Conservation (phyloP, 2,888 invertebrate species). For the Philonicus albiceps region DNA sequence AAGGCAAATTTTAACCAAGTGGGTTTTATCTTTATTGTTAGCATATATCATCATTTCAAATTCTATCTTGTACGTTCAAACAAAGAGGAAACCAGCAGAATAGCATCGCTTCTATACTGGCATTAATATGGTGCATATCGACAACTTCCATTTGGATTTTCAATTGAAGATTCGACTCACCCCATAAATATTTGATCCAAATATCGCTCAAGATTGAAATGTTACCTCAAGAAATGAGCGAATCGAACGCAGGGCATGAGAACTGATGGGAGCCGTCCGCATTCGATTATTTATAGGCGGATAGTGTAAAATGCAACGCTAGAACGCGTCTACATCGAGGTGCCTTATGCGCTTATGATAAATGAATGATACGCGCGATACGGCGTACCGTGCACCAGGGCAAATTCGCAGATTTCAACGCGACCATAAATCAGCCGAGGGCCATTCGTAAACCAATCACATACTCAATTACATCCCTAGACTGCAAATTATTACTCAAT, state of each 20-base stretch:
- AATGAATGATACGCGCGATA: background rate
- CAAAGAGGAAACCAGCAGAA: background rate
- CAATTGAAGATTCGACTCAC: background rate
- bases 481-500: conserved; percentile 40
- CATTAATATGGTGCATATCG: background rate
- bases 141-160: background rate
- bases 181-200: conserved; percentile 18
- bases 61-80: background rate
- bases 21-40: no score
- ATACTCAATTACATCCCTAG: conserved; percentile 39
- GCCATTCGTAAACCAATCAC: conserved; percentile 38
- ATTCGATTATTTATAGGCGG: conserved; percentile 12
- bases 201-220: background rate
- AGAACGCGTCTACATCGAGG: background rate
- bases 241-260: background rate
- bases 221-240: background rate
- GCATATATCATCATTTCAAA: background rate
- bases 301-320: background rate
- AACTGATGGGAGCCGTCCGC: background rate
- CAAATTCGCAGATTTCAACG: conserved; percentile 19
- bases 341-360: background rate
- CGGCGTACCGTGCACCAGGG: background rate
- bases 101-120: background rate
- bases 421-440: conserved; percentile 39
- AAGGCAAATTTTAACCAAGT: background rate